Evolutionary conservation across 2,113 vertebrate species (phyloP).

Genomic region (Cryptotis parvus): DNA sequence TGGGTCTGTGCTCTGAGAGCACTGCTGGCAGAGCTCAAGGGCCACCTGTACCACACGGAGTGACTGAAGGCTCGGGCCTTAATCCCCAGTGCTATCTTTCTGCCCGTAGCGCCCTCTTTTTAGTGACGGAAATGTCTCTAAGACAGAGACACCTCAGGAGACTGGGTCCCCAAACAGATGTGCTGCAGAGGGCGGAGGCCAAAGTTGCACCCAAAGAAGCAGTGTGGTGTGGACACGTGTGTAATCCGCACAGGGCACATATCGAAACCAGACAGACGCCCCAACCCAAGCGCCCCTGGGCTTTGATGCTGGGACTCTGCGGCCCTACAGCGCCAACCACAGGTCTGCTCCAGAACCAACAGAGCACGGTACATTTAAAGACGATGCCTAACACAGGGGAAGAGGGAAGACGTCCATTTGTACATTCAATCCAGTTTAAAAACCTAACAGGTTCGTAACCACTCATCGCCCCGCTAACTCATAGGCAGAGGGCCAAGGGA

Average conservation of each 20-base stretch:
- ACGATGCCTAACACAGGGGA: background rate
- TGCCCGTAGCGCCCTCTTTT: no score
- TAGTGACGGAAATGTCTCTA: background rate
- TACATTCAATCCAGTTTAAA: conserved; percentile 13
- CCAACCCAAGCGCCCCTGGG: background rate
- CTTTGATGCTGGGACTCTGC: background rate
- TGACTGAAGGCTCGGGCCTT: no score
- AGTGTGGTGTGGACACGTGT: no score
- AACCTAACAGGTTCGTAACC: background rate
- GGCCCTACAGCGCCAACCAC: background rate
- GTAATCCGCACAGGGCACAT: no score
- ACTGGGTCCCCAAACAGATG: background rate
- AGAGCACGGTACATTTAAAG: background rate
- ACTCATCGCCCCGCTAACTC: background rate
- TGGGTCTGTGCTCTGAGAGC: no score
- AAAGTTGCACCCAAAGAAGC: no score
- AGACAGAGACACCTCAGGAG: background rate
- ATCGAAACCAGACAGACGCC: no score
- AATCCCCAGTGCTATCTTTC: no score
- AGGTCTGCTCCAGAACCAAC: background rate
- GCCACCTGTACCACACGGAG: no score
- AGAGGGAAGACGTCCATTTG: background rate
- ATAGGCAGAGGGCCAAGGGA: background rate
- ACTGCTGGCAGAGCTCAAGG: no score
- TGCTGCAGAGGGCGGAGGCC: background rate